A percentile compares a stretch with the other conserved stretches of the same genome.
phyloP scores from a whole-genome alignment of 1,140 invertebrate genomes.

The Helicoverpa armigera region DNA sequence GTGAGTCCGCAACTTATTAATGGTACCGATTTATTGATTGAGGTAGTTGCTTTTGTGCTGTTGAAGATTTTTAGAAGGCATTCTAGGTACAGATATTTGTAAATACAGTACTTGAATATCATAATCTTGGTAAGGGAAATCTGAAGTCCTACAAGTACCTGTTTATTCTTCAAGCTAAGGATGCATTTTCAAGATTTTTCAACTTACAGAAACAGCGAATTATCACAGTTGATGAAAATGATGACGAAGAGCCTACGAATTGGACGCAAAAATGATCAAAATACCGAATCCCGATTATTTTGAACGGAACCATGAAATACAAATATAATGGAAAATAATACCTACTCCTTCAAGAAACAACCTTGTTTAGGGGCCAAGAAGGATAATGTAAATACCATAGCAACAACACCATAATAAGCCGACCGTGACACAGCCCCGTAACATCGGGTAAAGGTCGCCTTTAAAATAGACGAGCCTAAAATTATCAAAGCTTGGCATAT shows the following conservation, averaged over 20 bases:
- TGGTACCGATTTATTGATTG: conserved; percentile 14
- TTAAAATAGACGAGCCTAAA: conserved; percentile 31
- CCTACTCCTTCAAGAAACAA: not conserved
- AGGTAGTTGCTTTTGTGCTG: not conserved
- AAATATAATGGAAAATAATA: too few relatives aligned
- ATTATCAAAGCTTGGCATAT: conserved; percentile 37
- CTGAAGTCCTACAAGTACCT: too few relatives aligned
- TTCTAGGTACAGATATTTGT: not conserved
- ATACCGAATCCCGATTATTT: too few relatives aligned
- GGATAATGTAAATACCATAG: conserved; percentile 9
- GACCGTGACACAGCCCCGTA: conserved; percentile 23
- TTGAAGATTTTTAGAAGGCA: not conserved
- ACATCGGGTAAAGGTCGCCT: conserved; percentile 36
- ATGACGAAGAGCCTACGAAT: too few relatives aligned
- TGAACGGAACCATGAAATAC: too few relatives aligned
- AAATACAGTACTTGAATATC: too few relatives aligned
- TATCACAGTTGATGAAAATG: too few relatives aligned
- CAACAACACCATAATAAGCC: not conserved
- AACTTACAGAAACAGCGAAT: too few relatives aligned
- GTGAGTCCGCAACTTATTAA: not conserved
- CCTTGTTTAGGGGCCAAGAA: not conserved
- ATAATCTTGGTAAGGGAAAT: too few relatives aligned
- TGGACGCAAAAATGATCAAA: too few relatives aligned
- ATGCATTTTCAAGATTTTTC: too few relatives aligned
- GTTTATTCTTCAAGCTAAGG: too few relatives aligned